Evolutionary conservation across 2,113 vertebrate genomes (phyloP).

Genomic region (Morone chrysops): DNA sequence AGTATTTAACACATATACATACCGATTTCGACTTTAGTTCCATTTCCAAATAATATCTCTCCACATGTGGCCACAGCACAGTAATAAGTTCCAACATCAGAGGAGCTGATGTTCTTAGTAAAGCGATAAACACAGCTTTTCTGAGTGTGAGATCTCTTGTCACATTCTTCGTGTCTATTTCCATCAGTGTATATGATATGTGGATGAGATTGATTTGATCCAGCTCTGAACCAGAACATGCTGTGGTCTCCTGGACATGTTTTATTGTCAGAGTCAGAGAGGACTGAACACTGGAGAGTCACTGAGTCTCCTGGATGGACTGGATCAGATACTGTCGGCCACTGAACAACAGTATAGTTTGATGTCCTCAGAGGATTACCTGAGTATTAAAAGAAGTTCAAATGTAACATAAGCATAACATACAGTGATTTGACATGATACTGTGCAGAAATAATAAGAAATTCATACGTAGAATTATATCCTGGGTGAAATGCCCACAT

Average conservation of each 20-base stretch:
- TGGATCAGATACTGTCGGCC: background rate
- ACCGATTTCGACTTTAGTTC: slow-evolving; percentile 32
- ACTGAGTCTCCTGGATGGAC: slow-evolving; percentile 27
- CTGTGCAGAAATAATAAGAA: no score
- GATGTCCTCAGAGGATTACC: slow-evolving; percentile 20
- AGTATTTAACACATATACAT: slow-evolving; percentile 46
- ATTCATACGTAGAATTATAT: no score
- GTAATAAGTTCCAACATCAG: slow-evolving; percentile 71
- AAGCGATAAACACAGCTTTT: no score
- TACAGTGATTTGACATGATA: no score
- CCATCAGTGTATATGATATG: background rate
- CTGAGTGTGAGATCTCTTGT: background rate
- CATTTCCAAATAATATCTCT: slow-evolving; percentile 63
- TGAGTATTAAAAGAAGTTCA: background rate
- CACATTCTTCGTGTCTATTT: slow-evolving; percentile 18
- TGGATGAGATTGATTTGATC: slow-evolving; percentile 16
- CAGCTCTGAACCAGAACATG: slow-evolving; percentile 58
- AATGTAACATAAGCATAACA: background rate
- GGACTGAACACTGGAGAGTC: slow-evolving; percentile 61
- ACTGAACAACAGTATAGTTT: slow-evolving; percentile 22
- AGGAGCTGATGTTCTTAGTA: slow-evolving; percentile 34
- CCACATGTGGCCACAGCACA: slow-evolving; percentile 65
- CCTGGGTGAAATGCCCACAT: no score
- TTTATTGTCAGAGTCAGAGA: background rate
- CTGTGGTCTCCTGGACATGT: background rate